A percentile compares a stretch with the other conserved stretches of the same genome.
Evolutionary conservation across 2,888 invertebrate genomes (phyloP).

Genomic region (Yponomeuta sedellus): DNA sequence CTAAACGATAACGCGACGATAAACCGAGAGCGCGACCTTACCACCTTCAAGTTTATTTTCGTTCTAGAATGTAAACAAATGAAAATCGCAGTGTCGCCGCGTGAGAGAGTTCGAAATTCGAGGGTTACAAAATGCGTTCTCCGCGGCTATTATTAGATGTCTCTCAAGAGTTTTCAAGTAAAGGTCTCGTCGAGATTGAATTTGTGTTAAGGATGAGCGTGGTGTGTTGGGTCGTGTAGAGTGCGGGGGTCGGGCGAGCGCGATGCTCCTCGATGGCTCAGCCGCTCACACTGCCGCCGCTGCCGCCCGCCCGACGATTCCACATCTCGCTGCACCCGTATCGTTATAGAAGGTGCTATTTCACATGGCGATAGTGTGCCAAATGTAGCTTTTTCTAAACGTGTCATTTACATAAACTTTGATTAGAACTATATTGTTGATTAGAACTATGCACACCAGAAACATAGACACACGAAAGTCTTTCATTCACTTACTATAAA

Average conservation of each 20-base stretch:
- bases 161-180: neutral
- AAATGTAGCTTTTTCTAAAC: no score
- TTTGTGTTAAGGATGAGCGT: neutral
- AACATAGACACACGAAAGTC: no score
- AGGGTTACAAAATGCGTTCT: neutral
- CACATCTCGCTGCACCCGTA: slow-evolving; percentile 59
- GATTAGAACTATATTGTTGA: no score
- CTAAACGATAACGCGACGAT: neutral
- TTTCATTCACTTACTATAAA: no score
- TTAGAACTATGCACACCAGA: no score
- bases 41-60: neutral
- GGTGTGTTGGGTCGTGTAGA: slow-evolving; percentile 16
- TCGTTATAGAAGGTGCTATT: slow-evolving; percentile 56
- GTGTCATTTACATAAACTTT: no score
- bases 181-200: neutral
- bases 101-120: neutral
- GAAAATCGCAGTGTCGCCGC: neutral
- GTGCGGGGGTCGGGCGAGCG: slow-evolving; percentile 27
- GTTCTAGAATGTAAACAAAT: neutral
- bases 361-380: neutral
- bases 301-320: slow-evolving; percentile 55
- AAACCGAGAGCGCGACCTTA: neutral
- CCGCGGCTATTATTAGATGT: neutral
- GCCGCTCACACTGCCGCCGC: slow-evolving; percentile 60
- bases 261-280: slow-evolving; percentile 68